Evolutionary conservation across 2,888 invertebrate species (phyloP), one percentile per base, ranked within the genome.

Genomic region (Ophion obscuratus): DNA sequence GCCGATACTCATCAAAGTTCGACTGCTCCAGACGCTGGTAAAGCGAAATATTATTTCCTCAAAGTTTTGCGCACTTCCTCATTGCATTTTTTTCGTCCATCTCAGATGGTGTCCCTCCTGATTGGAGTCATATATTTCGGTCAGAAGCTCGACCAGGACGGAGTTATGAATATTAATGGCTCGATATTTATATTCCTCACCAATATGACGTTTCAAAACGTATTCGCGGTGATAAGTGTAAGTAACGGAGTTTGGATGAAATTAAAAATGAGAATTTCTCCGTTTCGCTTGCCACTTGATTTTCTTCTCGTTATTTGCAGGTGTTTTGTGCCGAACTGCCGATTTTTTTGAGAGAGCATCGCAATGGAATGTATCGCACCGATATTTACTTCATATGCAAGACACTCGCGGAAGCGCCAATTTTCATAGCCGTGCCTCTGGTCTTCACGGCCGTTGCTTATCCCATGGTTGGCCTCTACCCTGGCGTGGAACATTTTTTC

Each of bases 191-290:
- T 98, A 92, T 97, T 98, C 93, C 95, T 98, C 71, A 98, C 98
- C 20, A 98, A 98, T 92, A 97, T 98, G 97, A 98, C 98, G 7
- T 98, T 99, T 94, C 98, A 98, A 91, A 98, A 98, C 94, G 97
- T 98, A n/a, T 98, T 98, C 92, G 98, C 98, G 85, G 99, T 99
- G 64, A 97, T 99, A 83, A 97, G 97, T 94, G 99, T 99, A 94
- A 96, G 97, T 95, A 47, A 14, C 14, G 47, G 1, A 14, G 47
- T 14, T 47, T 14, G 47, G 11, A 68, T 67, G 57, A 24, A 14
- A 40, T 44, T 17, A 6, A 9, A 66, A 66, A 36, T 4, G 31
- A 31, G 57, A 61, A 71, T 84, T 82, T 68, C 78, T 66, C 67
- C 27, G 14, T 77, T 74, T 6, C 36, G 74, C 73, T 53, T 79